phyloP scores from a whole-genome alignment of 2,797 vertebrate genomes.

The Eidolon dupreanum region DNA sequence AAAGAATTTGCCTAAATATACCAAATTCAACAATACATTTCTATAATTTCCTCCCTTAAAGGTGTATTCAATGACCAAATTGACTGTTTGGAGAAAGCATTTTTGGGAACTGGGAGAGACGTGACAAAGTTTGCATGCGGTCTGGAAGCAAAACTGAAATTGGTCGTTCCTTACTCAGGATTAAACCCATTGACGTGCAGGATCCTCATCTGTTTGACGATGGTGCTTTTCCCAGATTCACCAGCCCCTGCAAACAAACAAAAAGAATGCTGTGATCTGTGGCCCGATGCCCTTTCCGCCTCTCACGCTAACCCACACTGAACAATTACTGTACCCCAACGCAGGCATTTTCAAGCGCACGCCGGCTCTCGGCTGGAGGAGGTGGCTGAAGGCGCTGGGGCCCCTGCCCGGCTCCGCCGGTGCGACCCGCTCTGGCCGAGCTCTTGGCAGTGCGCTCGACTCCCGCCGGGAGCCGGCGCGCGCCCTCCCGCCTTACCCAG shows the following conservation, averaged over 20 bases:
- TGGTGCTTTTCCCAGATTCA: slow-evolving; percentile 98
- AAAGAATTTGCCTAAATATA: slow-evolving; percentile 75
- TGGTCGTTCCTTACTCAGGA: slow-evolving; percentile 91
- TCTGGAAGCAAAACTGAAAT: slow-evolving; percentile 61
- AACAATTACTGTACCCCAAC: background rate
- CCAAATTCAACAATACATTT: slow-evolving; percentile 66
- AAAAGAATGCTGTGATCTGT: slow-evolving; percentile 66
- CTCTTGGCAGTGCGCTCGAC: background rate
- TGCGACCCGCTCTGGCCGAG: background rate
- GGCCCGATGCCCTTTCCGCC: background rate
- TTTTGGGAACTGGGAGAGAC: slow-evolving; percentile 18
- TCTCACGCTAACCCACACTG: slow-evolving; percentile 41
- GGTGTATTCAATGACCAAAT: background rate
- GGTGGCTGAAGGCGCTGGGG: background rate
- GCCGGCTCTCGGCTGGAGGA: background rate
- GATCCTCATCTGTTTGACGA: slow-evolving; percentile 99
- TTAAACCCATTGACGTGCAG: slow-evolving; percentile 99
- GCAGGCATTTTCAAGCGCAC: background rate
- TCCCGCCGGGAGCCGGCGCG: slow-evolving; percentile 15
- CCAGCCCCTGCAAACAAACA: slow-evolving; percentile 93
- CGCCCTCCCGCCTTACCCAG: slow-evolving; percentile 91
- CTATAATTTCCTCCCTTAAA: background rate
- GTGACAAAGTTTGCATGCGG: background rate
- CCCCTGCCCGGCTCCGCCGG: background rate
- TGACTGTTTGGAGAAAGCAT: background rate